Base-by-base conservation (phyloP, 2,113 vertebrate genomes). In the Mionectes macconnelli region DNA sequence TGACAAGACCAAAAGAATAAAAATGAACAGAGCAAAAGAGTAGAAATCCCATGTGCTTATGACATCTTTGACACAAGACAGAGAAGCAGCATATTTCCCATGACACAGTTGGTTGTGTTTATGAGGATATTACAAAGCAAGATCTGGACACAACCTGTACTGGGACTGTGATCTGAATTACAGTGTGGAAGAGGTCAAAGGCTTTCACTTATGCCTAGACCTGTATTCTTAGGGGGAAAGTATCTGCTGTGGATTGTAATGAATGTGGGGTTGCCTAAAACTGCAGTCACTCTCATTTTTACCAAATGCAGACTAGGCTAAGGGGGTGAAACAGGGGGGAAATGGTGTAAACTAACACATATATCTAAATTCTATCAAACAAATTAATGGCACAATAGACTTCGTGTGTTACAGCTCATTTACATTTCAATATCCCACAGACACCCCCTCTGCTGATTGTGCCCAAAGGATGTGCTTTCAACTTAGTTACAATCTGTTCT, bases 391-490 rank as follows among this genome's bases (percentile, higher is more conserved):
- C 76, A 90, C 82, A 90, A 94, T 23, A 20, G 75, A 44, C 53
- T 49, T 40, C 23, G 5, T 69, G 67, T 33, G 57, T 15, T 55
- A 5, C 21, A 28, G 47, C 63, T 84, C 2, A 95, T 97, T 79
- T 95, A 2, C 90, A 93, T 93, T 76, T 94, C 96, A 95, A 62
- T 92, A 17, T 60, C 49, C 66, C 87, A 47, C 68, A 93, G 57
- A 94, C 31, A 81, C 33, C 60, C 78, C 40, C 87, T 92, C 92
- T 94, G 88, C 83, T 78, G 80, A 57, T 40, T 73, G 44, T 87
- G 85, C 79, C 96, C 94, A 89, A 81, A 92, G 93, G 93, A 95
- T 2, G 3, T 37, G 56, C 92, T 94, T 92, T 94, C 80, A 94
- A 74, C 94, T 85, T 8, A 2, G 24, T 45, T 50, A 45, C 77